Conservation (phyloP, 92 coral and sea anemone species). For the Isaurus tuberculatus region DNA sequence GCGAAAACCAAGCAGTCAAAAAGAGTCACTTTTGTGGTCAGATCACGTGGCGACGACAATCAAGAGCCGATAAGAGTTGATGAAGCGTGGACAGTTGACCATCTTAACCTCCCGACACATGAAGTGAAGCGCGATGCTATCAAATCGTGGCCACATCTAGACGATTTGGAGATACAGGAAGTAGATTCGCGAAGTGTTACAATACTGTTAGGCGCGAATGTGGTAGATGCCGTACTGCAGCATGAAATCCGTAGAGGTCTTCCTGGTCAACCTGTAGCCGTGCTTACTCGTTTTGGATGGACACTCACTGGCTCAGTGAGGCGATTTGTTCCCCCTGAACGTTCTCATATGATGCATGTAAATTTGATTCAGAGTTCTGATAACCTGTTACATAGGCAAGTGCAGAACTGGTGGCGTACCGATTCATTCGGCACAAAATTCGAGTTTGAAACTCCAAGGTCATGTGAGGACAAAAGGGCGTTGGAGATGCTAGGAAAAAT, state of each 20-base stretch:
- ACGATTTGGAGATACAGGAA: not conserved
- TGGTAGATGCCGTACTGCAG: not conserved
- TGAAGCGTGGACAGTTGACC: not conserved
- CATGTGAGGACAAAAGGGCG: not conserved
- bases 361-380: not conserved
- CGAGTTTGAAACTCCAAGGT: not conserved
- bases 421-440: not conserved
- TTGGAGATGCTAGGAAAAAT: slow-evolving; percentile 47
- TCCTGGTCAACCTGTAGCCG: not conserved
- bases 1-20: slow-evolving; percentile 35
- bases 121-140: not conserved
- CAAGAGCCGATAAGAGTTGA: not conserved
- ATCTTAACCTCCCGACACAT: not conserved
- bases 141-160: not conserved
- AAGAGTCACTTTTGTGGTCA: slow-evolving; percentile 43
- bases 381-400: not conserved
- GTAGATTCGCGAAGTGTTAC: not conserved
- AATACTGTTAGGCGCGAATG: not conserved
- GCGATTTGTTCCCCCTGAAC: not conserved
- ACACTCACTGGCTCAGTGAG: slow-evolving; percentile 3
- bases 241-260: not conserved
- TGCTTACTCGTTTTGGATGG: not conserved
- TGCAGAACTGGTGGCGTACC: not conserved
- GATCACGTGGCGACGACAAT: not conserved
- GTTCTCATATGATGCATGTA: too few relatives aligned